phyloP scores from a whole-genome alignment of 2,797 vertebrate species.

The Phalanger gymnotis region DNA sequence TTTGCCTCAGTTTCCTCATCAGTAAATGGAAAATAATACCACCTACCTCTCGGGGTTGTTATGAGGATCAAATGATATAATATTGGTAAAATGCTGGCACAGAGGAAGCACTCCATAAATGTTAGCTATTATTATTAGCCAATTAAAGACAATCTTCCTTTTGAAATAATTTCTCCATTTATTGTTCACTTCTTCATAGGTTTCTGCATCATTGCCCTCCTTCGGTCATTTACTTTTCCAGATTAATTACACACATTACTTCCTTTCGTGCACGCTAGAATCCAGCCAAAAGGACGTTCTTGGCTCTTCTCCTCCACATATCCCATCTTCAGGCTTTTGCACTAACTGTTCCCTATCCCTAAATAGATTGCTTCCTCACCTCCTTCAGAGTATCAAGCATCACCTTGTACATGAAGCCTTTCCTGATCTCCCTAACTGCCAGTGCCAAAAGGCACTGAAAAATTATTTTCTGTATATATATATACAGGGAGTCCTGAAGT shows the following conservation, averaged over 20 bases:
- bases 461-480: not conserved
- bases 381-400: not conserved
- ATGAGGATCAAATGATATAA: not conserved
- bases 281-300: not conserved
- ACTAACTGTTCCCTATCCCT: not conserved
- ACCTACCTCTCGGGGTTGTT: not conserved
- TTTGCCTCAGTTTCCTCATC: not conserved
- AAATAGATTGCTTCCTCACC: not conserved
- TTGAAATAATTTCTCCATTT: not conserved
- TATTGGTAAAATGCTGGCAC: not conserved
- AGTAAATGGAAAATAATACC: not conserved
- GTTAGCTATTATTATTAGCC: not conserved
- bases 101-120: not conserved
- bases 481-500: not conserved
- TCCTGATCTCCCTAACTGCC: not conserved
- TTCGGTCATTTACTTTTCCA: not conserved
- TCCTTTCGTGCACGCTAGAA: not conserved
- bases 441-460: not conserved
- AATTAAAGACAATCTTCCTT: constrained; percentile 1
- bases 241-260: not conserved
- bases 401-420: not conserved
- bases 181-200: not conserved
- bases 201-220: not conserved
- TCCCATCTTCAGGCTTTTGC: not conserved
- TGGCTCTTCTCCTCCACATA: accelerated